These are phyloP conservation scores for Champsocephalus gunnari DNA, from an alignment of 2,797 vertebrate genomes.

Conservation along the genomic window DNA sequence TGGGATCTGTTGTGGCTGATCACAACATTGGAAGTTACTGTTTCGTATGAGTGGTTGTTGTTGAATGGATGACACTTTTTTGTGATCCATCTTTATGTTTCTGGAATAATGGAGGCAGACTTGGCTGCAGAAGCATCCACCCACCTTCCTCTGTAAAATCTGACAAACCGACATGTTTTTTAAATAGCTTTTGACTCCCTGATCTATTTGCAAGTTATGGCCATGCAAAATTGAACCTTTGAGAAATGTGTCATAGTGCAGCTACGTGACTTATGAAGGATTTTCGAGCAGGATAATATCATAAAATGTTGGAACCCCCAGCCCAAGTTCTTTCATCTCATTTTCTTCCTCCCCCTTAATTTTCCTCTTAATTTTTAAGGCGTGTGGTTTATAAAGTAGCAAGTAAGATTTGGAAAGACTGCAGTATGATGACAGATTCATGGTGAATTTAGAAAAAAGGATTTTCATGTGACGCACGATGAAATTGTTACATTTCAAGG, in stretches of 20 bases:
- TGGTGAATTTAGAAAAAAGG: slow-evolving; percentile 62
- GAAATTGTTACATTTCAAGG: slow-evolving; percentile 62
- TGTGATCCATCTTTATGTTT: neutral
- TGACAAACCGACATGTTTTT: slow-evolving; percentile 4
- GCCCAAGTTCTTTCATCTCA: slow-evolving; percentile 64
- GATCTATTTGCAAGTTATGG: slow-evolving; percentile 31
- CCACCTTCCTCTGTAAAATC: neutral
- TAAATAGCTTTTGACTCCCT: slow-evolving; percentile 28
- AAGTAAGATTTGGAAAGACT: slow-evolving; percentile 55
- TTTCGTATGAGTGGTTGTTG: neutral
- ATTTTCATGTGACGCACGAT: slow-evolving; percentile 69
- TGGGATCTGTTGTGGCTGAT: slow-evolving; percentile 23
- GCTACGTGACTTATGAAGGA: slow-evolving; percentile 56
- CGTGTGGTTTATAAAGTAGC: slow-evolving; percentile 55
- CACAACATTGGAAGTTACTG: neutral
- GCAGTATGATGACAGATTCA: slow-evolving; percentile 73
- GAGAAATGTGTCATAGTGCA: slow-evolving; percentile 51
- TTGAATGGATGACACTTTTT: slow-evolving; percentile 1
- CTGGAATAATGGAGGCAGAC: neutral
- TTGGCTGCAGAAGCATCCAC: slow-evolving; percentile 2
- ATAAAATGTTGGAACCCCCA: slow-evolving; percentile 48
- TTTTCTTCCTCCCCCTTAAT: slow-evolving; percentile 47
- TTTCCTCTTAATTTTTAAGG: slow-evolving; percentile 54
- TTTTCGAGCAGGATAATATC: slow-evolving; percentile 70
- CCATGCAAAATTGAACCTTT: slow-evolving; percentile 31